Base-by-base conservation (phyloP, 2,797 vertebrate species). In the Sarcophilus harrisii region DNA sequence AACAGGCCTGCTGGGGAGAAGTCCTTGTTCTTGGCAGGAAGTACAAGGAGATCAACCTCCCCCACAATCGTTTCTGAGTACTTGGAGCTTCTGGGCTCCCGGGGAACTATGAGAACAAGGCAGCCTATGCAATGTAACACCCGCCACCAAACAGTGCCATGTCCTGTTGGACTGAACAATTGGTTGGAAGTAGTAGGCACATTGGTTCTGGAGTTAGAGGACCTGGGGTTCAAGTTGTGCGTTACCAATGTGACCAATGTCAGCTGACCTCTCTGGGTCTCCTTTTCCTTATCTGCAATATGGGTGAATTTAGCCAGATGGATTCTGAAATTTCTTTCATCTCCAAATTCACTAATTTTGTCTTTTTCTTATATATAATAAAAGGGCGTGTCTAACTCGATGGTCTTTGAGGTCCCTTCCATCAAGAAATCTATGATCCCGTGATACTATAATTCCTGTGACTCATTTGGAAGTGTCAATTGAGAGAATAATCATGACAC, bases 1-100 rank as follows among this genome's bases (percentile, higher is more conserved):
- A 91, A 73, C 73, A 57, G 27, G 62, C 28, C 57, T 90, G 29
- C 57, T 87, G 55, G 52, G 5, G 11, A 28, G 10, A 1, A 91
- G 93, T 92, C 91, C 66, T 57, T 66, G 91, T 38, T 93, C 30
- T 73, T 30, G 5, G 91, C 58, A 62, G 90, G 27, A 32, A 9
- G 32, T 62, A 92, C 32, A 29, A n/a, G 57, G 18, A 45, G 18
- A 52, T 57, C 38, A 55, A 12, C 60, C 54, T 91, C 87, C 87
- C 8, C n/a, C 8, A 0, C 9, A 16, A 38, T n/a, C 38, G 45
- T 45, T n/a, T 2, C 3, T 66, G 0, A 52, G 4, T 30, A 18
- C 12, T 21, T 27, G 24, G 55, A 92, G 6, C 6, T 12, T 4
- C 30, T 4, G 1, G 1, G 5, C 4, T 91, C 13, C 24, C 14